A percentile compares a stretch with the other conserved stretches of the same genome.
These are phyloP conservation scores for Dasysyrphus tricinctus DNA, from an alignment of 2,888 invertebrate species.

Conservation along the genomic window DNA sequence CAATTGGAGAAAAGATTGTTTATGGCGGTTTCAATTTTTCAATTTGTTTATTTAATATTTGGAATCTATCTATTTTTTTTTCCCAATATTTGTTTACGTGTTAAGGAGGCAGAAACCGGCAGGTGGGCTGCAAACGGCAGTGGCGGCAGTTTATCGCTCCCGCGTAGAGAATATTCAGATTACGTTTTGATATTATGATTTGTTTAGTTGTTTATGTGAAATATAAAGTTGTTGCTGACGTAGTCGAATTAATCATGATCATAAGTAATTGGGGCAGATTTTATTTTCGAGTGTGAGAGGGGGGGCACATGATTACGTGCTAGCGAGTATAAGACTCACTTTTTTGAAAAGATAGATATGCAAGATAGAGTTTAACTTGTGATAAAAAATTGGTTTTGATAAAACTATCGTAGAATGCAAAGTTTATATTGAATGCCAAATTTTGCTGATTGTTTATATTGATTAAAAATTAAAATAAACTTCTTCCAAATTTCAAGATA, in stretches of 20 bases:
- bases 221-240: slow-evolving; percentile 49
- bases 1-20: slow-evolving; percentile 41
- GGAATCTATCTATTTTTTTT: slow-evolving; percentile 22
- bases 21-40: slow-evolving; percentile 50
- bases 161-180: slow-evolving; percentile 36
- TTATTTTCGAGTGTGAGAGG: not conserved
- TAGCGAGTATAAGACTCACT: too few species aligned
- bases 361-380: not conserved
- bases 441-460: not conserved
- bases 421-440: not conserved
- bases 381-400: not conserved
- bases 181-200: slow-evolving; percentile 54
- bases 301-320: too few species aligned
- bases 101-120: not conserved
- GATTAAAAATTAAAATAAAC: not conserved
- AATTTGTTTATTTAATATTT: slow-evolving; percentile 52
- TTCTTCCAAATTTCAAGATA: not conserved
- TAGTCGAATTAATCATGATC: slow-evolving; percentile 33
- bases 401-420: not conserved
- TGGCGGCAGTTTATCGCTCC: slow-evolving; percentile 1
- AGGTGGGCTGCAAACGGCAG: not conserved
- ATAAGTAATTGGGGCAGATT: not conserved
- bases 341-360: not conserved
- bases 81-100: slow-evolving; percentile 27
- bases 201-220: slow-evolving; percentile 41